These are phyloP conservation scores for Brachyptera putata DNA, from an alignment of 2,888 invertebrate genomes.

Conservation along the genomic window DNA sequence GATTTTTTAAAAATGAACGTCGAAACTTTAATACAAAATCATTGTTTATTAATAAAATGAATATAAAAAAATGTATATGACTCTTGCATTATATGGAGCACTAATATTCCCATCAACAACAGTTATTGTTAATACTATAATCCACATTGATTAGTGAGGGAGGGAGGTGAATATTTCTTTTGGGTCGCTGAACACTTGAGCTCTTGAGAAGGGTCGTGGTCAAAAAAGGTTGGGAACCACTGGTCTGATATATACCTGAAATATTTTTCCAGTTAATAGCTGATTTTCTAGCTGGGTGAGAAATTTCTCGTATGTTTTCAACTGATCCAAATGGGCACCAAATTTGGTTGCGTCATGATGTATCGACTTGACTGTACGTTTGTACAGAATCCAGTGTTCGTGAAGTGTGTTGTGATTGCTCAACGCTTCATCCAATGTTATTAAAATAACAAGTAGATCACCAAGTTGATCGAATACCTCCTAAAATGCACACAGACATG, in stretches of 20 bases:
- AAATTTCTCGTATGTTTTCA: constrained; percentile 65
- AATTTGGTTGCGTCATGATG: constrained; percentile 59
- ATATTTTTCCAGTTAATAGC: constrained; percentile 57
- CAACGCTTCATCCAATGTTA: constrained; percentile 64
- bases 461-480: constrained; percentile 47
- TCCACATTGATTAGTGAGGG: no score
- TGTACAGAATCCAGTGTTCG: constrained; percentile 74
- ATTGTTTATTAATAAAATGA: no score
- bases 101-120: no score
- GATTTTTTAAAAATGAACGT: no score
- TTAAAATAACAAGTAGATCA: constrained; percentile 47
- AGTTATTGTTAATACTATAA: no score
- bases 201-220: no score
- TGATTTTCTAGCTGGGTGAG: constrained; percentile 64
- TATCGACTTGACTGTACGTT: constrained; percentile 66
- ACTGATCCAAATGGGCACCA: constrained; percentile 55
- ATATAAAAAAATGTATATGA: no score
- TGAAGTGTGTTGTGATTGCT: constrained; percentile 53
- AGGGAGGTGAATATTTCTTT: no score
- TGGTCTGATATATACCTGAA: constrained; percentile 55
- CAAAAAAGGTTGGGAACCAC: no score
- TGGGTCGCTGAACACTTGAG: no score
- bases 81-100: no score
- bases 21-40: no score
- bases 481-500: constrained; percentile 42